These are phyloP conservation scores for Coecobrya sp. DNA, from an alignment of 2,888 invertebrate species.

Conservation along the genomic window DNA sequence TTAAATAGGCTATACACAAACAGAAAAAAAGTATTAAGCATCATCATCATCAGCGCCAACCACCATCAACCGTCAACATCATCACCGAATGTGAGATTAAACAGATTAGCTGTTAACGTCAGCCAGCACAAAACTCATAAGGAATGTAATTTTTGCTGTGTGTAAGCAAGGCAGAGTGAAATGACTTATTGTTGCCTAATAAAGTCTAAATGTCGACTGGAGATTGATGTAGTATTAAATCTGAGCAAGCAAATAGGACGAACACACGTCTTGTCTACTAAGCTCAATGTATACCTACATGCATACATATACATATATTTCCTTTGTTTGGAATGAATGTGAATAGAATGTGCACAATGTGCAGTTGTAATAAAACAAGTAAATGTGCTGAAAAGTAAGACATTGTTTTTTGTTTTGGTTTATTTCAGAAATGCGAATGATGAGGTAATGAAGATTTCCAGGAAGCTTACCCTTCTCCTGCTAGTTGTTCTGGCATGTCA, in stretches of 20 bases:
- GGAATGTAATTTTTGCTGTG: background rate
- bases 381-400: background rate
- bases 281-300: background rate
- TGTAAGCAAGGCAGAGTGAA: background rate
- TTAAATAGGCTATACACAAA: slow-evolving; percentile 7
- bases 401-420: background rate
- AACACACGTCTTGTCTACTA: background rate
- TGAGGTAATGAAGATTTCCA: slow-evolving; percentile 77
- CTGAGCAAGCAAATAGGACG: too few species aligned
- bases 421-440: slow-evolving; percentile 59
- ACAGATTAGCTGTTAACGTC: slow-evolving; percentile 35
- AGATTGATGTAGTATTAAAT: background rate
- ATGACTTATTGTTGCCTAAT: slow-evolving; percentile 17
- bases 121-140: background rate
- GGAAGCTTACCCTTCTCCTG: slow-evolving; percentile 70
- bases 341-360: background rate
- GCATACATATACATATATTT: too few species aligned
- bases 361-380: background rate
- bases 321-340: background rate
- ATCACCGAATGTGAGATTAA: slow-evolving; percentile 30
- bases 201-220: background rate
- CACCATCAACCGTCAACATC: slow-evolving; percentile 17
- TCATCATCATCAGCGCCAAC: background rate
- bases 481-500: slow-evolving; percentile 63
- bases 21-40: background rate